Percentiles rank a stretch among this genome's conserved stretches.
phyloP scores from a whole-genome alignment of 2,113 vertebrate species.

The Lagopus leucura region DNA sequence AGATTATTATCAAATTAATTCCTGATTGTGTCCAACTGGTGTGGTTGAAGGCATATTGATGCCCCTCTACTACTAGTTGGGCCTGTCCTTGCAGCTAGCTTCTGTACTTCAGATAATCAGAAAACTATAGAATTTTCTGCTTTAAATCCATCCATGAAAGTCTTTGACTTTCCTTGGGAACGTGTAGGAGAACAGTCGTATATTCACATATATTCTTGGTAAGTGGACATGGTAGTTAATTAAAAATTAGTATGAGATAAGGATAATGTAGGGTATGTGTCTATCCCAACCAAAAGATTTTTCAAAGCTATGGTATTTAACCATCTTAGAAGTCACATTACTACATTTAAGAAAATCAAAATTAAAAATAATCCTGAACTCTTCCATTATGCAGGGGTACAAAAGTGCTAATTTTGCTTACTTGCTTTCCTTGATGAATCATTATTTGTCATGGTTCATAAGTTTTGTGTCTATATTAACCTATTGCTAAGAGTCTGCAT shows the following conservation, averaged over 20 bases:
- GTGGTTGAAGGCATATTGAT: not conserved
- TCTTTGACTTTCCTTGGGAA: not conserved
- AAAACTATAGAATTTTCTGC: not conserved
- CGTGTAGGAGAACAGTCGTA: not conserved
- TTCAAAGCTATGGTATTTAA: not conserved
- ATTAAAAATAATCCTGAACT: not conserved
- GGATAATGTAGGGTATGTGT: not conserved
- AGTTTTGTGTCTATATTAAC: not conserved
- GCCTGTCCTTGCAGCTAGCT: not conserved
- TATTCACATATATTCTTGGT: not conserved
- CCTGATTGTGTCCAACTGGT: not conserved
- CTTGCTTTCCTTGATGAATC: not conserved
- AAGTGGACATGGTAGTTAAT: not conserved
- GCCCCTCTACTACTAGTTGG: not conserved
- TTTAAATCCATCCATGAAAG: not conserved
- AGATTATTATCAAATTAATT: not conserved
- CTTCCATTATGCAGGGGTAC: not conserved
- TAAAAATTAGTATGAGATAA: not conserved
- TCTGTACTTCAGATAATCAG: not conserved
- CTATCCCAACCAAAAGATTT: fast-evolving
- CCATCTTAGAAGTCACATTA: not conserved
- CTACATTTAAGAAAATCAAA: not conserved
- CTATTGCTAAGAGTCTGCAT: not conserved
- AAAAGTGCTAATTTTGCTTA: not conserved
- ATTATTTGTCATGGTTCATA: not conserved